Base-by-base conservation (phyloP, 2,888 invertebrate genomes). In the Drosophila ezoana region DNA sequence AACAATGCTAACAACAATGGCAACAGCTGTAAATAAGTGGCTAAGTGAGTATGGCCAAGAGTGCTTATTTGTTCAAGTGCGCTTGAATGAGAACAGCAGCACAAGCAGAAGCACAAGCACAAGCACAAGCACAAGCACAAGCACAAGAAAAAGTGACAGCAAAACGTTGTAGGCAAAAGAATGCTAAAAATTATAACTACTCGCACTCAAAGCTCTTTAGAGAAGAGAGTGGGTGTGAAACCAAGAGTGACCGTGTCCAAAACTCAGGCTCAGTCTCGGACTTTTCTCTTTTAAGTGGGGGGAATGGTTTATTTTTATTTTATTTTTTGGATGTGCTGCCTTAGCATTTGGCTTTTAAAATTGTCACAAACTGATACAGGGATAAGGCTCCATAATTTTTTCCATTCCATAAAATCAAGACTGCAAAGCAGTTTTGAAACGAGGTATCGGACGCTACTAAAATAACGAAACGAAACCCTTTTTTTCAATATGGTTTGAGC, bases 41-140 rank as follows among this genome's bases (percentile, higher is more conserved):
- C 65, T 74, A 75, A 74, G 81, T 76, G 82, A 80, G 77, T 82
- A 72, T 70, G 81, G 70, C 76, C 74, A 80, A 73, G 81, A 80
- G 72, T 78, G 78, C 78, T 73, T 78, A 78, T 76, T 80, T 83
- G 72, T 70, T 78, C 76, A 78, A 82, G 83, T 78, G 72, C 67
- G 72, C 82, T 82, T 81, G 66, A 81, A 77, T 72, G 75, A 75
- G 69, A 76, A 68, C 65, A 77, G 73, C 68, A 68, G 43, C 49
- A 72, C 52, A 52, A 52, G 35, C 16, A 28, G 11, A n/a, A 69
- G 44, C 54, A 23, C 8, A 32, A 47, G 35, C 48, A 41, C 11
- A 32, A 37, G 37, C 18, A 18, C 18, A 18, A 18, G 18, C 14
- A 35, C 9, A 18, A 37, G 44, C 49, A 51, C 13, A 35, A 32